Conservation (phyloP, 2,797 vertebrate species). For the Acanthis flammea region DNA sequence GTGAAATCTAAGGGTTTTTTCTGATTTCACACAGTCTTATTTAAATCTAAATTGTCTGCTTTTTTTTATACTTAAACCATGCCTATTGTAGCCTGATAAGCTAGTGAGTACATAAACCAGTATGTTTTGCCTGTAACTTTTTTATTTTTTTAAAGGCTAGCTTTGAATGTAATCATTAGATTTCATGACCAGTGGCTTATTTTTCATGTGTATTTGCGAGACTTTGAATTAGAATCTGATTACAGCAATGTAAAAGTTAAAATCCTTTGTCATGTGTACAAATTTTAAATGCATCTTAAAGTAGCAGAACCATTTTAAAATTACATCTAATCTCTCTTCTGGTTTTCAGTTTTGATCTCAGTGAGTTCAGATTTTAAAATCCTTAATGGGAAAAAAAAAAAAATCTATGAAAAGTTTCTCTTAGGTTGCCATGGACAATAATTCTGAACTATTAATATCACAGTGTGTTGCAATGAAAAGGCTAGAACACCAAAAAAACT, state of each 20-base stretch:
- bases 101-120: slow-evolving; percentile 71
- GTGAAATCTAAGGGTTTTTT: slow-evolving; percentile 73
- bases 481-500: slow-evolving; percentile 41
- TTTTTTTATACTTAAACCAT: slow-evolving; percentile 74
- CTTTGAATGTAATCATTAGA: slow-evolving; percentile 75
- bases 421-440: not conserved
- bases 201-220: slow-evolving; percentile 61
- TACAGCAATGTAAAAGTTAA: not conserved
- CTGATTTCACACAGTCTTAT: slow-evolving; percentile 85
- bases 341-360: slow-evolving; percentile 26
- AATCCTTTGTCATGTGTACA: not conserved
- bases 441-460: not conserved
- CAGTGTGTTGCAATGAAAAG: slow-evolving; percentile 15
- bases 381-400: not conserved
- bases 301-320: slow-evolving; percentile 32
- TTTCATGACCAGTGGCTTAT: slow-evolving; percentile 68
- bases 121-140: slow-evolving; percentile 69
- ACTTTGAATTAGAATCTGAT: slow-evolving; percentile 32
- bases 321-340: slow-evolving; percentile 27
- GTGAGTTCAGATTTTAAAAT: slow-evolving; percentile 23
- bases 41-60: slow-evolving; percentile 82
- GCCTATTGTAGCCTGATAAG: slow-evolving; percentile 74
- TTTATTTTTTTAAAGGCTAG: slow-evolving; percentile 68
- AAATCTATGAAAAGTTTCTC: not conserved
- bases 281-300: slow-evolving; percentile 31